These are phyloP conservation scores for Leucopsar rothschildi DNA, from an alignment of 2,113 vertebrate species.

Conservation along the genomic window DNA sequence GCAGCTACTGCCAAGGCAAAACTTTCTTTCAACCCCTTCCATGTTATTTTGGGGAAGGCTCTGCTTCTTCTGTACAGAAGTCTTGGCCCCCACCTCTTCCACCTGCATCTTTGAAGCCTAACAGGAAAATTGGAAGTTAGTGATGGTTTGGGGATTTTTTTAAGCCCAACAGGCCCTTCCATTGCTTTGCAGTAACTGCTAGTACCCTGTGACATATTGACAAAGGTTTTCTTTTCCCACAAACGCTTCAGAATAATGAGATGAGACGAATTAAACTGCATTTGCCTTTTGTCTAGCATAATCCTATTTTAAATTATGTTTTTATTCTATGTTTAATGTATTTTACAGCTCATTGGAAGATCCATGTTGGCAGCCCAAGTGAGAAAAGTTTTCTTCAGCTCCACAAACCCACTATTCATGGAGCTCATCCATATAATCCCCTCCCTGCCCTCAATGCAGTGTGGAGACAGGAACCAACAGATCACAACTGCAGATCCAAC, in stretches of 20 bases:
- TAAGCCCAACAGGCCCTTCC: background rate
- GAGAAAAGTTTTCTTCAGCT: background rate
- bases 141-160: background rate
- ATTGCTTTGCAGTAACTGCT: background rate
- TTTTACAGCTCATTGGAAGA: background rate
- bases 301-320: background rate
- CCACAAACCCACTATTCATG: background rate
- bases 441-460: accelerated
- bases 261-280: background rate
- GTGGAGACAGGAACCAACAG: accelerated
- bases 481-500: background rate
- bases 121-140: background rate
- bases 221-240: background rate
- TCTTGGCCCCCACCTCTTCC: background rate
- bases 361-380: background rate
- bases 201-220: background rate
- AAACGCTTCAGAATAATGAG: background rate
- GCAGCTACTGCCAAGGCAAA: constrained; percentile 21
- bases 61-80: background rate
- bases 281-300: background rate
- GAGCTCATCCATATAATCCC: background rate
- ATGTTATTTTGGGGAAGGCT: background rate
- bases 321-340: background rate
- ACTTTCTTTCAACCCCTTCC: background rate
- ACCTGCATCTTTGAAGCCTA: background rate